Base-by-base conservation (phyloP, 2,888 invertebrate species). In the Abrostola triplasia region DNA sequence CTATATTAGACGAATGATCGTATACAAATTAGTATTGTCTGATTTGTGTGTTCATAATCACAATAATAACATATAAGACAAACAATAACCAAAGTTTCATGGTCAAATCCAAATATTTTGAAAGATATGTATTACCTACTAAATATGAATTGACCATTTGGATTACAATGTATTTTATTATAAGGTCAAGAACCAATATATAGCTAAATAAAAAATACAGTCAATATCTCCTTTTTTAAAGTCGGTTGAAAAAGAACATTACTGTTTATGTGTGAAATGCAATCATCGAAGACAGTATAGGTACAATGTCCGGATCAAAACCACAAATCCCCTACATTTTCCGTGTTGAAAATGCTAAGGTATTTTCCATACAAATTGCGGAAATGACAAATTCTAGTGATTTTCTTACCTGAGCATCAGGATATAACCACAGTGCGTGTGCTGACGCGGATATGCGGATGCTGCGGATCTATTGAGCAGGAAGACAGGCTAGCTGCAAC, bases 351-450 rank as follows among this genome's bases (percentile, higher is more conserved):
- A 37, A 50, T 24, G 24, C 2, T 40, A 37, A 37, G 41, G 53
- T 72, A 57, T 67, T 73, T 58, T 64, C 55, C 60, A 38, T 41
- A 35, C 7, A 55, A 12, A 44, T 49, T 49, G 61, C 56, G 79
- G 68, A 68, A 76, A 72, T 60, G 49, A 35, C 44, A 64, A 54
- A 73, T 47, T n/a, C 5, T 51, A 63, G 53, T 71, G 59, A 78
- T 76, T 66, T 76, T 56, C 59, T 35, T 59, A 64, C 48, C 49
- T 59, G 55, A 62, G 53, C 49, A 59, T 52, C 65, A 66, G 79
- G 68, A 72, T 76, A 72, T 63, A 61, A 67, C 60, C 64, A 79
- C 58, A 59, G 41, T 56, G 55, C 50, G 67, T 59, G 55, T 54
- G 59, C 12, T 59, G 44, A 75, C 24, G 64, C 64, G 67, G 59